Base-by-base conservation (phyloP, 2,113 vertebrate species). In the Nothocercus nigrocapillus region DNA sequence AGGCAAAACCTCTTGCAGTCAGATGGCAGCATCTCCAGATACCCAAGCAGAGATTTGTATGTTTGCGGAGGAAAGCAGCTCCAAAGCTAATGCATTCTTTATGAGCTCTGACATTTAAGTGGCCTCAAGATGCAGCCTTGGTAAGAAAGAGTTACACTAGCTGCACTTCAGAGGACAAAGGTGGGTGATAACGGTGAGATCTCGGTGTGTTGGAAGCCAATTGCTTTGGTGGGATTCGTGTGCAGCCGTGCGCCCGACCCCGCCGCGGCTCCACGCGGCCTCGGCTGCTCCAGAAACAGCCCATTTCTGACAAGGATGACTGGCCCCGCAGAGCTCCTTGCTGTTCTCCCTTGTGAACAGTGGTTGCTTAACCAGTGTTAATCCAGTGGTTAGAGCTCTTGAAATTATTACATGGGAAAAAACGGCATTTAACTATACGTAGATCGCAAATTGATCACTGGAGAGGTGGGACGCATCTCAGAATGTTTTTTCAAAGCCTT, bases 231-330 rank as follows among this genome's bases (percentile, higher is more conserved):
- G 67, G 63, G 27, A 13, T 21, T 42, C 53, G 21, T 17, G 27
- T 45, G 49, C 42, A 69, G 64, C 19, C 58, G 49, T 62, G 54
- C 1, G 2, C 20, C 56, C 2, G 0, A 21, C 45, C 70, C 30
- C 54, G 19, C 34, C 0, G 0, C 2, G 1, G 28, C 32, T 68
- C 78, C 62, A 28, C 3, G 8, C 40, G 82, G 56, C 25, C 75
- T 59, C 63, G 32, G 51, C 34, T 27, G 1, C 69, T 54, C 44
- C 54, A 62, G 74, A 30, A 49, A 4, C 16, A 27, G 51, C 58
- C 32, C 11, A 17, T 72, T 51, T 34, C 78, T 0, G 0, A 20
- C 1, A 1, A 61, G 83, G 51, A 27, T 21, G 32, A 17, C 36
- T 25, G 62, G 77, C 70, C 56, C 32, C 14, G 14, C 16, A 0